Conservation (phyloP, 2,888 invertebrate genomes). For the Philereme transversata region DNA sequence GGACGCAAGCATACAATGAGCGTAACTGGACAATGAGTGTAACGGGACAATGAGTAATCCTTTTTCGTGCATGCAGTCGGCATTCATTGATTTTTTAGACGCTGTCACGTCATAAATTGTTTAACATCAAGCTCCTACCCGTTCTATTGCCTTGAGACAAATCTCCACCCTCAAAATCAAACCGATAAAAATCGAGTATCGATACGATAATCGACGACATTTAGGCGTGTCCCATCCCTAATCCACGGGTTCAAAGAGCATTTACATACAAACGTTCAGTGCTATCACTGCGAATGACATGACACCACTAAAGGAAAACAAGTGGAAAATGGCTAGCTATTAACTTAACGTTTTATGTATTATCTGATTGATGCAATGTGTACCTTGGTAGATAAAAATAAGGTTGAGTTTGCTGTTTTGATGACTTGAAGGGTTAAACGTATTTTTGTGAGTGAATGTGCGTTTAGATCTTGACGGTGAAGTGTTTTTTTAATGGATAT, state of each 20-base stretch:
- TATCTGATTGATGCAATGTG: slow-evolving; percentile 48
- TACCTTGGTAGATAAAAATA: slow-evolving; percentile 42
- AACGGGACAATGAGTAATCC: too few relatives aligned
- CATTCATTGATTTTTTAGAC: too few relatives aligned
- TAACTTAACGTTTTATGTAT: slow-evolving; percentile 49
- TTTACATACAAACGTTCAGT: slow-evolving; percentile 53
- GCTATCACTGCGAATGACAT: slow-evolving; percentile 50
- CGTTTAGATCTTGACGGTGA: not conserved
- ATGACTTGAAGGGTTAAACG: slow-evolving; percentile 18
- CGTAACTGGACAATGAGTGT: too few relatives aligned
- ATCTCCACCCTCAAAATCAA: not conserved
- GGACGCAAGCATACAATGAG: too few relatives aligned
- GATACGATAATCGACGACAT: not conserved
- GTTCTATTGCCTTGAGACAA: not conserved
- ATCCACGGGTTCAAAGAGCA: slow-evolving; percentile 23
- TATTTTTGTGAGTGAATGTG: slow-evolving; percentile 11
- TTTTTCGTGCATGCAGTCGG: too few relatives aligned
- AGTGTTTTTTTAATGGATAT: slow-evolving; percentile 1
- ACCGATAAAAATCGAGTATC: slow-evolving; percentile 11
- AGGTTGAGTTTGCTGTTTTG: slow-evolving; percentile 38
- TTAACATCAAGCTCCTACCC: not conserved
- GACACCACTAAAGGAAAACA: slow-evolving; percentile 47
- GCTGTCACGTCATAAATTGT: too few relatives aligned
- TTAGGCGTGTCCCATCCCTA: slow-evolving; percentile 19
- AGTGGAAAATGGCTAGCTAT: slow-evolving; percentile 48